Conservation (phyloP, 2,797 vertebrate genomes). For the Sebastiscus albofasciatus region DNA sequence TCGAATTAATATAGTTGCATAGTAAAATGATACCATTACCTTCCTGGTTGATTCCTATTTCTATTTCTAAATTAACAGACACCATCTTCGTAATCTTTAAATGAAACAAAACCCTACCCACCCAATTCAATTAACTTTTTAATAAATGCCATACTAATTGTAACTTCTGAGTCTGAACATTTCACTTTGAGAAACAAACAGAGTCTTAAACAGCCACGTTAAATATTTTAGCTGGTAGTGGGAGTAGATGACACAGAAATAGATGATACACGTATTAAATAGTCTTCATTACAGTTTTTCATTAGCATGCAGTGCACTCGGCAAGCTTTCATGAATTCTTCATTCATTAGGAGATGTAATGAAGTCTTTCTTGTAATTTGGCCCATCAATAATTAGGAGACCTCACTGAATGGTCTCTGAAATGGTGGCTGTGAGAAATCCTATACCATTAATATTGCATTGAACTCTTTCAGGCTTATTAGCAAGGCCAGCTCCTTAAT, state of each 20-base stretch:
- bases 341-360: constrained; percentile 75
- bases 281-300: constrained; percentile 50
- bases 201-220: constrained; percentile 27
- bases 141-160: background rate
- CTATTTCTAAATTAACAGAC: background rate
- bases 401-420: constrained; percentile 72
- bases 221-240: constrained; percentile 8
- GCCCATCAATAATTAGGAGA: constrained; percentile 82
- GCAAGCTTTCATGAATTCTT: constrained; percentile 77
- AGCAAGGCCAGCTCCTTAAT: constrained; percentile 68
- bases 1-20: background rate
- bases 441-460: constrained; percentile 82
- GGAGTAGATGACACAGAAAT: constrained; percentile 35
- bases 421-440: constrained; percentile 73
- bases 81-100: background rate
- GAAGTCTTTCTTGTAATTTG: constrained; percentile 79
- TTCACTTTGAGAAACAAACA: constrained; percentile 29
- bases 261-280: constrained; percentile 45
- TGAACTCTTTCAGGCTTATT: constrained; percentile 74
- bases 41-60: background rate
- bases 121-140: constrained; percentile 8
- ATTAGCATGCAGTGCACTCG: constrained; percentile 64
- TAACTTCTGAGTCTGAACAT: constrained; percentile 13
- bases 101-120: background rate
- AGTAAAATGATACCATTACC: background rate